Percentiles rank a stretch among this genome's conserved stretches.
Evolutionary conservation across 2,888 invertebrate genomes (phyloP).

Genomic region (Chymomyza caudatula): DNA sequence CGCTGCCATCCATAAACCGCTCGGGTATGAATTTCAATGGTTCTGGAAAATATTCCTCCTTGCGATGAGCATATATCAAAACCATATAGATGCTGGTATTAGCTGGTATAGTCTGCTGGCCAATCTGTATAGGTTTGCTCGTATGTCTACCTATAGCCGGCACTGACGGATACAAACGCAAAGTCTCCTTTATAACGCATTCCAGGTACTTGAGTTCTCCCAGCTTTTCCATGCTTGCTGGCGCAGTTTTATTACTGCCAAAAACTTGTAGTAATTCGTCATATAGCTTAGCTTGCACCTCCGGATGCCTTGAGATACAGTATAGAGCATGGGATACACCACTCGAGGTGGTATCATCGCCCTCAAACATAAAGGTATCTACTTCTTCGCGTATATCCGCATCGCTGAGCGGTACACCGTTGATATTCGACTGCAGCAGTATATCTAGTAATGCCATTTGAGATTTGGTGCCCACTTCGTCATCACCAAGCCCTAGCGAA

Average conservation of each 20-base stretch:
- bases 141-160: constrained; percentile 81
- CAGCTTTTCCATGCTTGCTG: constrained; percentile 45
- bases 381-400: constrained; percentile 83
- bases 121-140: constrained; percentile 79
- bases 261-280: constrained; percentile 59
- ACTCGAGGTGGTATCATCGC: constrained; percentile 73
- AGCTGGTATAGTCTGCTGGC: constrained; percentile 68
- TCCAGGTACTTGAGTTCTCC: constrained; percentile 78
- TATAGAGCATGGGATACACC: constrained; percentile 64
- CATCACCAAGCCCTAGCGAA: constrained; percentile 50
- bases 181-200: constrained; percentile 83
- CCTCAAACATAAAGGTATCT: constrained; percentile 85
- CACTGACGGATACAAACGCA: constrained; percentile 82
- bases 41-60: constrained; percentile 57
- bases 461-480: constrained; percentile 79
- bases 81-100: constrained; percentile 60
- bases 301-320: constrained; percentile 57
- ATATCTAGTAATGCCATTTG: constrained; percentile 83
- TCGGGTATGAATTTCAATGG: constrained; percentile 66
- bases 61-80: constrained; percentile 52
- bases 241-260: constrained; percentile 43
- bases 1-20: constrained; percentile 78
- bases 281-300: constrained; percentile 56
- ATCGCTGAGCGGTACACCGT: constrained; percentile 80
- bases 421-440: constrained; percentile 80